Evolutionary conservation across 2,113 vertebrate genomes (phyloP).

Genomic region (Theristicus caerulescens): DNA sequence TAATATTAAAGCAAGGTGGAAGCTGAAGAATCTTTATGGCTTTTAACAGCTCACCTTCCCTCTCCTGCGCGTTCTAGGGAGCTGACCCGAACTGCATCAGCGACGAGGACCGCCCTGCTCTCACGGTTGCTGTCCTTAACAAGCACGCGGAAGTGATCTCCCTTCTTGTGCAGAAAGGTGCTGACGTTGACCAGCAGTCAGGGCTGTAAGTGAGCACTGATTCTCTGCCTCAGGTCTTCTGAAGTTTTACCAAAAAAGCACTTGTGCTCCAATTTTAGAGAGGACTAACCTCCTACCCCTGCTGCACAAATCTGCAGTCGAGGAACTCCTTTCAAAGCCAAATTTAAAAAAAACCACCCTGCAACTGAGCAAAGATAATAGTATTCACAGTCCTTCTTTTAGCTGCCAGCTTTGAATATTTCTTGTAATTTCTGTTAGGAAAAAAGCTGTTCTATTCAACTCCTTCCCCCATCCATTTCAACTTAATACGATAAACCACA

Average conservation of each 20-base stretch:
- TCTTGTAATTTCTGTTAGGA: not conserved
- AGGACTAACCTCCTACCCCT: not conserved
- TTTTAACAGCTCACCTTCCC: not conserved
- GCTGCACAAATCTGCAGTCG: not conserved
- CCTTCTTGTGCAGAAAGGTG: slow-evolving; percentile 80
- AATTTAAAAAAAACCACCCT: not conserved
- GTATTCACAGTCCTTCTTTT: not conserved
- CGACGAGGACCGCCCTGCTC: slow-evolving; percentile 52
- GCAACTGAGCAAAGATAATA: not conserved
- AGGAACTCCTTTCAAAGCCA: not conserved
- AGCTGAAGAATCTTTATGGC: not conserved
- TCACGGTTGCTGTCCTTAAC: slow-evolving; percentile 76
- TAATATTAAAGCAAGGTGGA: not conserved
- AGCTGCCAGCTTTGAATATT: not conserved
- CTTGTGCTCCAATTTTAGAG: not conserved
- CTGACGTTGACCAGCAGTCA: slow-evolving; percentile 77
- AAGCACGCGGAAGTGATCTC: slow-evolving; percentile 73
- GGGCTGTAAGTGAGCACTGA: slow-evolving; percentile 73
- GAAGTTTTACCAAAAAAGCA: not conserved
- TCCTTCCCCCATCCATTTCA: not conserved
- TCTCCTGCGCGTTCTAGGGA: slow-evolving; percentile 68
- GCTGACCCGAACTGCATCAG: slow-evolving; percentile 80
- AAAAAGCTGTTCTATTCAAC: not conserved
- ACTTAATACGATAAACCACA: not conserved
- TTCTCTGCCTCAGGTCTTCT: not conserved